A percentile compares a stretch with the other conserved stretches of the same genome.
Evolutionary conservation across 1,140 invertebrate genomes (phyloP).

Genomic region (Caenorhabditis tropicalis): DNA sequence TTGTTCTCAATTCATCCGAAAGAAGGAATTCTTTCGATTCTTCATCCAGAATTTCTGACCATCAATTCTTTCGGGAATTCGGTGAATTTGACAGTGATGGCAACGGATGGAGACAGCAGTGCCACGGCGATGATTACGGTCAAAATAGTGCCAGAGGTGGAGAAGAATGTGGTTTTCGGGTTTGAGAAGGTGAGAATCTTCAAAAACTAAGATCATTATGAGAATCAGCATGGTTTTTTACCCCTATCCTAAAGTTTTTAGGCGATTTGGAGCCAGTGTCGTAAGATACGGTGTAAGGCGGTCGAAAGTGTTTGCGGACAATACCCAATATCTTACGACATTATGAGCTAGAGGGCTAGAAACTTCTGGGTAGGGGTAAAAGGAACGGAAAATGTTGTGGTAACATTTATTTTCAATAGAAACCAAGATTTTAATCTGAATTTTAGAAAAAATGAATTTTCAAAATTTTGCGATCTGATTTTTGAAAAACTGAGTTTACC

Average conservation of each 20-base stretch:
- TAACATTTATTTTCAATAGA: too few relatives aligned
- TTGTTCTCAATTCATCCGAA: slow-evolving; percentile 34
- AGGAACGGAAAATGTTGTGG: too few relatives aligned
- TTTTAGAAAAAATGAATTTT: too few relatives aligned
- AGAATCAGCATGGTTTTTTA: not conserved
- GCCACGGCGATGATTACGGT: not conserved
- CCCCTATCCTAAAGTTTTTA: not conserved
- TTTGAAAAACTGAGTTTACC: too few relatives aligned
- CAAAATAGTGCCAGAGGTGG: slow-evolving; percentile 13
- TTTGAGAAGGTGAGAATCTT: slow-evolving; percentile 5
- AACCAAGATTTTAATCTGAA: too few relatives aligned
- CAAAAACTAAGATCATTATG: too few relatives aligned
- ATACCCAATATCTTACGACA: not conserved
- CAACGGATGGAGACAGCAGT: not conserved
- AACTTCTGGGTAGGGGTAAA: too few relatives aligned
- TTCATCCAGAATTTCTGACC: slow-evolving; percentile 6
- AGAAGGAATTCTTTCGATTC: slow-evolving; percentile 17
- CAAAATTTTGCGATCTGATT: too few relatives aligned
- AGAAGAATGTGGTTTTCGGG: slow-evolving; percentile 17
- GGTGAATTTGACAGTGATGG: slow-evolving; percentile 17
- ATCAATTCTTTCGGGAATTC: not conserved
- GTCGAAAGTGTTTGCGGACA: too few relatives aligned
- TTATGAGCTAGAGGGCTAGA: not conserved
- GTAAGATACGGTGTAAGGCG: too few relatives aligned
- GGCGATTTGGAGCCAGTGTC: too few relatives aligned